Conservation (phyloP, 2,888 invertebrate genomes). For the Cephalotes varians region DNA sequence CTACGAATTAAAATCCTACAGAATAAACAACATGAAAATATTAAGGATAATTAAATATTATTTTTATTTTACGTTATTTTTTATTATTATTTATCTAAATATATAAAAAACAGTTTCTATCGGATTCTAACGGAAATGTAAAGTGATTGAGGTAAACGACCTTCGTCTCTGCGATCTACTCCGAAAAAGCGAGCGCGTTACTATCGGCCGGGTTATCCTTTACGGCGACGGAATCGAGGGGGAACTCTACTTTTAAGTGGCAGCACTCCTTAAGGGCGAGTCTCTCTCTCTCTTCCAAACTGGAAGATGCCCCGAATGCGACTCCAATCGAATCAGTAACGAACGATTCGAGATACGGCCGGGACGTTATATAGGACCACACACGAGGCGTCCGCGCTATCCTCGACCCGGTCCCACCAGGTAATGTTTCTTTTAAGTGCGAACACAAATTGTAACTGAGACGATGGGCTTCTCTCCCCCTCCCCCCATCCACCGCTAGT, state of each 20-base stretch:
- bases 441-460: slow-evolving; percentile 86
- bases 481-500: slow-evolving; percentile 57
- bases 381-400: slow-evolving; percentile 80
- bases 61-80: not conserved
- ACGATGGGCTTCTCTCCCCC: slow-evolving; percentile 80
- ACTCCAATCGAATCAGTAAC: slow-evolving; percentile 84
- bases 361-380: slow-evolving; percentile 81
- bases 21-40: not conserved
- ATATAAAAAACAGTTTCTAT: not conserved
- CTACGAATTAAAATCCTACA: not conserved
- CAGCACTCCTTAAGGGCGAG: slow-evolving; percentile 55
- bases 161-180: slow-evolving; percentile 31
- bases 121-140: not conserved
- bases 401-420: slow-evolving; percentile 78
- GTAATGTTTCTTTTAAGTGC: slow-evolving; percentile 86
- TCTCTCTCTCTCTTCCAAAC: slow-evolving; percentile 35
- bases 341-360: slow-evolving; percentile 83
- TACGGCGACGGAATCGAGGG: slow-evolving; percentile 28
- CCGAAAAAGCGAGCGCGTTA: slow-evolving; percentile 42
- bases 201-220: slow-evolving; percentile 35
- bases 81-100: not conserved
- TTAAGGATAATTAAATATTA: not conserved
- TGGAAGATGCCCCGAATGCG: slow-evolving; percentile 60
- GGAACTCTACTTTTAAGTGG: slow-evolving; percentile 70
- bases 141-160: slow-evolving; percentile 4